Base-by-base conservation (phyloP, 2,888 invertebrate genomes). In the Nudaria mundana region DNA sequence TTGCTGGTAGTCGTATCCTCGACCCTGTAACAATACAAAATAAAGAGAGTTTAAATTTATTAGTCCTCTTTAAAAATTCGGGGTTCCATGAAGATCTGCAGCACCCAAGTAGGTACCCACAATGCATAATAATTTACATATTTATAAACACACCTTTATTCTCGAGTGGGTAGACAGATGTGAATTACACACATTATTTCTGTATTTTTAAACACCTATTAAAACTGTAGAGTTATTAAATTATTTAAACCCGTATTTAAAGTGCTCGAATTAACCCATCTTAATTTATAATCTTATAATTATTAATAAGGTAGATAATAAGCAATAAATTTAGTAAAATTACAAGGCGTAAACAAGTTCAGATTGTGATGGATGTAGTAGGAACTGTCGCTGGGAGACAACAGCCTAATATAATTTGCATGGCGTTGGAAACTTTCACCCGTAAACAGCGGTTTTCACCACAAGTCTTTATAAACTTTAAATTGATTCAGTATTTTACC, bases 1-100 rank as follows among this genome's bases (percentile, higher is more conserved):
- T 44, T 81, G 86, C 50, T 87, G 86, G 56, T 86, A 85, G 47
- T 87, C 86, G 48, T 79, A 82, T 24, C 80, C 81, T 32, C 87
- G 75, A 32, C 87, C 87, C 87, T 88, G 79, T 7, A 74, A 78
- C 54, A 71, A 76, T 54, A n/a, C n/a, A n/a, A n/a, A n/a, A n/a
- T n/a, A n/a, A n/a, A n/a, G n/a, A n/a, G n/a, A n/a, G n/a, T n/a
- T n/a, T n/a, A n/a, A n/a, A n/a, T n/a, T n/a, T n/a, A n/a, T n/a
- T n/a, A n/a, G n/a, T n/a, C n/a, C n/a, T n/a, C n/a, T n/a, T n/a
- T n/a, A n/a, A n/a, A n/a, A n/a, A n/a, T n/a, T n/a, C n/a, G n/a
- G n/a, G n/a, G n/a, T n/a, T n/a, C n/a, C n/a, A n/a, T n/a, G n/a
- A n/a, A n/a, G n/a, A n/a, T n/a, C n/a, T n/a, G n/a, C n/a, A n/a